A percentile compares a stretch with the other conserved stretches of the same genome.
These are phyloP conservation scores for Celastrina argiolus DNA, from an alignment of 2,888 invertebrate species.

Conservation along the genomic window DNA sequence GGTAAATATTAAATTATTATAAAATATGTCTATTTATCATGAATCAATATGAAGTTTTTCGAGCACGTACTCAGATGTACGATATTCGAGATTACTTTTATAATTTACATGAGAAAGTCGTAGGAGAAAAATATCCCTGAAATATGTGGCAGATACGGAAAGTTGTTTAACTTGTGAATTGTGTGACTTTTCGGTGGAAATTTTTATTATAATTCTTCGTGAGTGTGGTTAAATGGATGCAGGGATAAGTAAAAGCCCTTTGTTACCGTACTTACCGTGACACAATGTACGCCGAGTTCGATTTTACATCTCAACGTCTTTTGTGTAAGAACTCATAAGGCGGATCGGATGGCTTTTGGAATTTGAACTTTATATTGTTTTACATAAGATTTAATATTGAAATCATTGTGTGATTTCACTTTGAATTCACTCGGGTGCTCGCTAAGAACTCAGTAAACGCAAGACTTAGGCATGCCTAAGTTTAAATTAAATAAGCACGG, in stretches of 20 bases:
- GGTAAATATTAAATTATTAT: neutral
- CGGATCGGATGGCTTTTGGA: neutral
- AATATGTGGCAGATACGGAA: slow-evolving; percentile 15
- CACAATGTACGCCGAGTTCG: slow-evolving; percentile 4
- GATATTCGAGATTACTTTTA: slow-evolving; percentile 5
- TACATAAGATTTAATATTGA: neutral
- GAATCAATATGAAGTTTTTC: neutral
- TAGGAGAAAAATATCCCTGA: slow-evolving; percentile 1
- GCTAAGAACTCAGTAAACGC: neutral
- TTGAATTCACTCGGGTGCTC: neutral
- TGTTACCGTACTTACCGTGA: slow-evolving; percentile 5
- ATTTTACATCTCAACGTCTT: slow-evolving; percentile 26
- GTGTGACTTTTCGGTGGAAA: slow-evolving; percentile 12
- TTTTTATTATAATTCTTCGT: slow-evolving; percentile 5
- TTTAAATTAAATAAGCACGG: neutral
- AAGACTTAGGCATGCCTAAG: neutral
- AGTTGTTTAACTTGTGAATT: slow-evolving; percentile 17
- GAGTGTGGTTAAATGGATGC: slow-evolving; percentile 9
- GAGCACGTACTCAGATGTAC: slow-evolving; percentile 4
- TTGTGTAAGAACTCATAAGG: slow-evolving; percentile 23
- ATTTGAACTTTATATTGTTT: neutral
- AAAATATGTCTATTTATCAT: neutral
- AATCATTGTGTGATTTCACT: neutral
- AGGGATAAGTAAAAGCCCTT: slow-evolving; percentile 9
- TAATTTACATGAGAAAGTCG: slow-evolving; percentile 10